A percentile compares a stretch with the other conserved stretches of the same genome.
These are phyloP conservation scores for Sciurus vulgaris DNA, from an alignment of 2,797 vertebrate genomes.

Conservation along the genomic window DNA sequence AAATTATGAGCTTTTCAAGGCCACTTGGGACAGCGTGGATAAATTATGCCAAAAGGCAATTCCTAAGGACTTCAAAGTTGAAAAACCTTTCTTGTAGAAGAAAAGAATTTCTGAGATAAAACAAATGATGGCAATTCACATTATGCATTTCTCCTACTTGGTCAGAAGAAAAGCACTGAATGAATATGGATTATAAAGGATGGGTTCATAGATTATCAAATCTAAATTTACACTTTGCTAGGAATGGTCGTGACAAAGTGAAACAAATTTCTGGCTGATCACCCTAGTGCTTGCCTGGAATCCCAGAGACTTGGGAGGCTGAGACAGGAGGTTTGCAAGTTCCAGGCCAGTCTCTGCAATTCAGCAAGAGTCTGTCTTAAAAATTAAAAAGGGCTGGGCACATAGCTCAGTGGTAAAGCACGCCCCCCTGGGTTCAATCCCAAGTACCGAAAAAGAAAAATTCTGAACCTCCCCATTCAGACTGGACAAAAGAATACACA, in stretches of 20 bases:
- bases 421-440: no score
- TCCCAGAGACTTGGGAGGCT: no score
- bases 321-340: no score
- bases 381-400: no score
- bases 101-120: conserved; percentile 71
- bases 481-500: neutral
- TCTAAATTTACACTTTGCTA: conserved; percentile 21
- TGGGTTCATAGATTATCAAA: neutral
- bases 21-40: conserved; percentile 67
- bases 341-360: no score
- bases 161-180: conserved; percentile 38
- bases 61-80: conserved; percentile 77
- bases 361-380: no score
- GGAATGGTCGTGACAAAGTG: neutral
- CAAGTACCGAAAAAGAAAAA: neutral
- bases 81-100: conserved; percentile 65
- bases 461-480: neutral
- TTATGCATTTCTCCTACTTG: neutral
- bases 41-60: conserved; percentile 72
- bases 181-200: conserved; percentile 9
- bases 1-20: conserved; percentile 70
- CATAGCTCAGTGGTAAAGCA: no score
- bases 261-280: neutral
- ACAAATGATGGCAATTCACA: conserved; percentile 5
- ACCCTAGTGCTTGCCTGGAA: no score